These are phyloP conservation scores for Neoniphon sammara DNA, from an alignment of 2,797 vertebrate genomes.

Conservation along the genomic window DNA sequence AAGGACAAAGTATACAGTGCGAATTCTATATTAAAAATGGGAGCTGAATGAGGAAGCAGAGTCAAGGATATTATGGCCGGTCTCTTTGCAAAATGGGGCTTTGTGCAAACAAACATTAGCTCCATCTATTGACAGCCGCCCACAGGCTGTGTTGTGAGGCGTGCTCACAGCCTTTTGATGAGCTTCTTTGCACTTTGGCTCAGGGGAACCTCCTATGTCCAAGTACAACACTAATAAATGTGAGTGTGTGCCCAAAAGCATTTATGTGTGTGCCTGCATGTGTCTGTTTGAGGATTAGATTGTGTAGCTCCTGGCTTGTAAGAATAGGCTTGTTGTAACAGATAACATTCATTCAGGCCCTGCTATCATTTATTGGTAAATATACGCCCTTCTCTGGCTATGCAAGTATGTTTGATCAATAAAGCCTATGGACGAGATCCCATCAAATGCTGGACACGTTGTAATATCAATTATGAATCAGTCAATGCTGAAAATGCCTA, in stretches of 20 bases:
- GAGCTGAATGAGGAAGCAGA: constrained; percentile 52
- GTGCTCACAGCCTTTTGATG: constrained; percentile 41
- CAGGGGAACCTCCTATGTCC: not conserved
- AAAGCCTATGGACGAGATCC: constrained; percentile 43
- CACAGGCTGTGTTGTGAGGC: constrained; percentile 40
- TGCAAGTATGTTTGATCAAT: constrained; percentile 64
- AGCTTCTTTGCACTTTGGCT: constrained; percentile 27
- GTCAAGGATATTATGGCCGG: constrained; percentile 44
- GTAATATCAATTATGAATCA: constrained; percentile 69
- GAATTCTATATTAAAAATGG: constrained; percentile 47
- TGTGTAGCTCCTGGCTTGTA: not conserved
- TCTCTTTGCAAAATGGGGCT: constrained; percentile 44
- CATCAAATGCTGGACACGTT: constrained; percentile 46
- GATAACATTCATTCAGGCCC: constrained; percentile 54
- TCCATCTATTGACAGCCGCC: constrained; percentile 61
- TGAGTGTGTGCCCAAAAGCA: not conserved
- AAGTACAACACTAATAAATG: not conserved
- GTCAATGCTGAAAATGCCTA: constrained; percentile 53
- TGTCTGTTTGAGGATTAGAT: constrained; percentile 15
- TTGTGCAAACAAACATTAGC: constrained; percentile 57
- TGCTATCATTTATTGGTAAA: constrained; percentile 61
- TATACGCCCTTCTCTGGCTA: constrained; percentile 48
- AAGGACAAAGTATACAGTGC: constrained; percentile 26
- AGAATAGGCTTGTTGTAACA: constrained; percentile 49
- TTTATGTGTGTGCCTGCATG: constrained; percentile 19